Base-by-base conservation (phyloP, 2,888 invertebrate genomes). In the Cryptops parisi region DNA sequence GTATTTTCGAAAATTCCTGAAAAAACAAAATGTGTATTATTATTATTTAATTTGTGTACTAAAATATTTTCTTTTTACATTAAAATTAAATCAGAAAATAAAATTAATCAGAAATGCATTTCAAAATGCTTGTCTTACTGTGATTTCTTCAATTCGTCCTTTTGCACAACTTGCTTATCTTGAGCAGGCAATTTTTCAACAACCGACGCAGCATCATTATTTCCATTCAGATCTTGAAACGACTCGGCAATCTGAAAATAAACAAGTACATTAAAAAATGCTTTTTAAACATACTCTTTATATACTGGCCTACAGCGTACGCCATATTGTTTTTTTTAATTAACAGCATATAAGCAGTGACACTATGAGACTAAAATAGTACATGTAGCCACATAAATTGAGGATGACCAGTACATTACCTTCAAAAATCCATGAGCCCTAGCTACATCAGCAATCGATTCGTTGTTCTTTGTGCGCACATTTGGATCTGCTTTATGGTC, bases 381-480 rank as follows among this genome's bases (percentile, higher is more conserved):
- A 23, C 17, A 2, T 49, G 47, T 47, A 15, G 9, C n/a, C 23
- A 12, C 17, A 26, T 47, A 12, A 21, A 43, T 49, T 15, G 9
- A 44, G 39, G 26, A 3, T 6, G 17, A n/a, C n/a, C 5, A 52
- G 47, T 47, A 15, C 45, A 27, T 54, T 55, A 65, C 67, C 58
- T 64, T 59, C 53, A 59, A 58, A 52, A 60, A 58, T 5, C 59
- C 60, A 48, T 58, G 52, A n/a, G 56, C 33, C 17, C 58, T 58
- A 9, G 68, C 67, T 51, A 67, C 52, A 51, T 68, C 67, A 22
- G 62, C 56, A 5, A 65, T 62, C 3, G 62, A 62, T 47, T 62
- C 61, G 25, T 64, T 64, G 58, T 63, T 62, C 21, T 55, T 54
- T 43, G 64, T 65, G 46, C 61, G 59, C 25, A 58, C 59, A 38